Conservation (phyloP, 2,888 invertebrate genomes). For the Ichneumoninae sp. region DNA sequence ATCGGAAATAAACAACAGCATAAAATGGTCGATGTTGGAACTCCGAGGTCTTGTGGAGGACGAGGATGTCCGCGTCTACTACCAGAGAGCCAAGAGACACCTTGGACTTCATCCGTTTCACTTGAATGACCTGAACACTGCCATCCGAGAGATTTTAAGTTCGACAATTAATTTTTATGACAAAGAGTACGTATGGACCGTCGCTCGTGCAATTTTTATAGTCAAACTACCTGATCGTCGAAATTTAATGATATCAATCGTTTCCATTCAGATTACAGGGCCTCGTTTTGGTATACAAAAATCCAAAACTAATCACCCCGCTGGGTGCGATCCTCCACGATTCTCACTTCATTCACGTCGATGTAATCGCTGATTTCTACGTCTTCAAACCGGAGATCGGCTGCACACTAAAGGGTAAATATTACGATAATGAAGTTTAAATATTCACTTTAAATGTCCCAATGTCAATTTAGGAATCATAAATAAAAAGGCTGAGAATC, state of each 20-base stretch:
- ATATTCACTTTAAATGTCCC: neutral
- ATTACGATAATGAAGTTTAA: neutral
- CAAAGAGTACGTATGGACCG: constrained; percentile 86
- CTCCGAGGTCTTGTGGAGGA: constrained; percentile 86
- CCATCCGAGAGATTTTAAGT: constrained; percentile 87
- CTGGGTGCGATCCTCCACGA: constrained; percentile 88
- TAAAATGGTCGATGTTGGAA: constrained; percentile 82
- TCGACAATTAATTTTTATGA: constrained; percentile 88
- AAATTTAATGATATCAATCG: constrained; percentile 36
- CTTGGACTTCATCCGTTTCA: constrained; percentile 88
- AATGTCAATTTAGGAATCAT: constrained; percentile 85
- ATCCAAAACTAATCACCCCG: constrained; percentile 87
- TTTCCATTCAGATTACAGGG: constrained; percentile 87
- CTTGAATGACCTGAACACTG: constrained; percentile 86
- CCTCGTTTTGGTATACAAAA: constrained; percentile 89
- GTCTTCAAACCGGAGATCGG: constrained; percentile 88
- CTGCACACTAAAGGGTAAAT: constrained; percentile 86
- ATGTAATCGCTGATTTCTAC: constrained; percentile 89
- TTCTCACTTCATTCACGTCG: constrained; percentile 88
- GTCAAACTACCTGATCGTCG: neutral
- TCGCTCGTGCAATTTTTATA: neutral
- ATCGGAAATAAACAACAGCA: constrained; percentile 65
- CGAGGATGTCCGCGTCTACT: constrained; percentile 87
- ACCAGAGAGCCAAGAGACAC: constrained; percentile 86
- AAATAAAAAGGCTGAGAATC: constrained; percentile 88